Percentiles rank a stretch among this genome's conserved stretches.
These are phyloP conservation scores for Drosophila bocki DNA, from an alignment of 1,140 invertebrate genomes.

Conservation along the genomic window DNA sequence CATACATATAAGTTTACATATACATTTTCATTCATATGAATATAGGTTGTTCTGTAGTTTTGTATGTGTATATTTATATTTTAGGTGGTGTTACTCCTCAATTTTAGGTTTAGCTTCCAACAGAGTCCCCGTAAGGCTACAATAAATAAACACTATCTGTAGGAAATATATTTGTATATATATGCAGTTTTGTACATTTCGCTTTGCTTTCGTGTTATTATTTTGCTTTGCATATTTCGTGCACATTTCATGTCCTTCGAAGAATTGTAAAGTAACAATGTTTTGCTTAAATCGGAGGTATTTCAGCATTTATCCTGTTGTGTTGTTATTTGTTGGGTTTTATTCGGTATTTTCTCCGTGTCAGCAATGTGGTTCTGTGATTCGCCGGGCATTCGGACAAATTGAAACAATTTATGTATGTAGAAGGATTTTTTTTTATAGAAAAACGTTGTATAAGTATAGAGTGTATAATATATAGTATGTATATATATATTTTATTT, in stretches of 20 bases:
- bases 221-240: neutral
- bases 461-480: constrained; percentile 39
- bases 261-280: constrained; percentile 40
- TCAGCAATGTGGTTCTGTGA: constrained; percentile 49
- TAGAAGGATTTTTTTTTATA: constrained; percentile 28
- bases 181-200: constrained; percentile 48
- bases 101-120: constrained; percentile 21
- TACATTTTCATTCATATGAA: constrained; percentile 41
- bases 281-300: constrained; percentile 68
- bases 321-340: constrained; percentile 28
- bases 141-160: constrained; percentile 50
- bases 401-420: constrained; percentile 32
- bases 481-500: constrained; percentile 34
- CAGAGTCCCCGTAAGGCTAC: constrained; percentile 32
- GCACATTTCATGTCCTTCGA: constrained; percentile 22
- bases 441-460: constrained; percentile 51
- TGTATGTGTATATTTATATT: constrained; percentile 44
- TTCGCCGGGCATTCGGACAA: constrained; percentile 14
- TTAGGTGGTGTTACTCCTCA: constrained; percentile 46
- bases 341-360: constrained; percentile 11
- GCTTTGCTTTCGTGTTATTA: constrained; percentile 17
- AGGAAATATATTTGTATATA: constrained; percentile 50
- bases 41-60: constrained; percentile 43
- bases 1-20: constrained; percentile 59
- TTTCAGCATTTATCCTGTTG: constrained; percentile 63